Conservation (phyloP, 2,888 invertebrate genomes). For the Arctia plantaginis region DNA sequence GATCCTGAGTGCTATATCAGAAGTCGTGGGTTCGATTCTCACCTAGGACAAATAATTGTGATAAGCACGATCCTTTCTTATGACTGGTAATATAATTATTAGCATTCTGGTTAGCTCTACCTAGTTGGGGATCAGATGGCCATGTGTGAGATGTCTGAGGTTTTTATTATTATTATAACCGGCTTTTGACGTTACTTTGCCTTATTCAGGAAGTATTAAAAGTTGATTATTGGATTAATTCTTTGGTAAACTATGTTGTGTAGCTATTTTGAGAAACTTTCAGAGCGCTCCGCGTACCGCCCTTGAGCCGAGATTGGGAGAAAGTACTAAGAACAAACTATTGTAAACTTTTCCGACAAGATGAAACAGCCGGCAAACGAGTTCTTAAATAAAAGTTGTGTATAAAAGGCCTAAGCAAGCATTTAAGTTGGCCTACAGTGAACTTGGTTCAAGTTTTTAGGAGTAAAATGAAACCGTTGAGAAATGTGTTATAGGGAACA, state of each 20-base stretch:
- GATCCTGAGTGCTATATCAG: too few relatives aligned
- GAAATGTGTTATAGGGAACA: not conserved
- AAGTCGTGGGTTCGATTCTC: too few relatives aligned
- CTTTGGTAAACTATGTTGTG: not conserved
- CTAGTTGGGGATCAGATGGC: not conserved
- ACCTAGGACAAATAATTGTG: too few relatives aligned
- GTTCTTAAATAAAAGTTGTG: slow-evolving; percentile 11
- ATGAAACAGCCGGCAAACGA: slow-evolving; percentile 10
- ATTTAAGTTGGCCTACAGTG: slow-evolving; percentile 8
- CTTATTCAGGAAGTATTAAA: not conserved
- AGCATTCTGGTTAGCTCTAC: too few relatives aligned
- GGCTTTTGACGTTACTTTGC: not conserved
- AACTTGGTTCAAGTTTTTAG: not conserved
- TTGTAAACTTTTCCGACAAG: slow-evolving; percentile 12
- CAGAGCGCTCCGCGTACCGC: not conserved
- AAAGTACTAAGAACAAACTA: slow-evolving; percentile 8
- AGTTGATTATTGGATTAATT: not conserved
- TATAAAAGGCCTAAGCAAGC: slow-evolving; percentile 5
- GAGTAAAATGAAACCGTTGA: not conserved
- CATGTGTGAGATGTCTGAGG: not conserved
- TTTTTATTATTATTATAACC: not conserved
- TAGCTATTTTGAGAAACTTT: slow-evolving; percentile 1
- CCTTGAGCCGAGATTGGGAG: slow-evolving; percentile 6
- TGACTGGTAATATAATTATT: too few relatives aligned
- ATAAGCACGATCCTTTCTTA: too few relatives aligned